Base-by-base conservation (phyloP, 2,888 invertebrate species). In the Ennomos quercinarius region DNA sequence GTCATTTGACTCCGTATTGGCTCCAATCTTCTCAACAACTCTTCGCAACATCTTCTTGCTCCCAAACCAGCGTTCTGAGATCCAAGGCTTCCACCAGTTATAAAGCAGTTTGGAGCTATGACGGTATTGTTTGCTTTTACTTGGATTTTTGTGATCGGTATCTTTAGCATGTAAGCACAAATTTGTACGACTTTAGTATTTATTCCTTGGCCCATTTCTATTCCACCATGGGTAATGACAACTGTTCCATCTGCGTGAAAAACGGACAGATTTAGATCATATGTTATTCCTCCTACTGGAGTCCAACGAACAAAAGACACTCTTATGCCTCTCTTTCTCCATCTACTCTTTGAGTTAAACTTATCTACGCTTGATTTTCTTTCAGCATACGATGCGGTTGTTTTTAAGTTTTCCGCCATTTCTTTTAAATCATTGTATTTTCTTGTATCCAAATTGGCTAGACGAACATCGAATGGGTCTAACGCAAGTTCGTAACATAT, bases 201-300 rank as follows among this genome's bases (percentile, higher is more conserved):
- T 41, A 96, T 90, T 0, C 96, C 96, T 87, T 96, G 96, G 0
- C 96, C 96, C 78, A 94, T 91, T 84, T 95, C 95, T 36, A 94
- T 84, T 1, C 95, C 95, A 34, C 93, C 94, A 65, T 95, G 95
- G 1, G 92, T 81, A n/a, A 96, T 88, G 1, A 94, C 87, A 0
- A 96, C 95, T 4, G 93, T 93, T 0, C 77, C 75, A 72, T 96
- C 93, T 1, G 93, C 91, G 10, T 95, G 91, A 72, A 93, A 96
- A 55, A 96, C 93, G 1, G 94, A 91, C 10, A 96, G 84, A 52
- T 93, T 83, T 0, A 93, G 89, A 61, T 93, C 93, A 42, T 77
- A 85, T 42, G 89, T 78, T 11, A 69, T 66, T 10, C 61, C 36
- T 11, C 67, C 66, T 1, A 68, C 66, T 10, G 94, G 78, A 1